Conservation (phyloP, 2,113 vertebrate species). For the Cichladusa arquata region DNA sequence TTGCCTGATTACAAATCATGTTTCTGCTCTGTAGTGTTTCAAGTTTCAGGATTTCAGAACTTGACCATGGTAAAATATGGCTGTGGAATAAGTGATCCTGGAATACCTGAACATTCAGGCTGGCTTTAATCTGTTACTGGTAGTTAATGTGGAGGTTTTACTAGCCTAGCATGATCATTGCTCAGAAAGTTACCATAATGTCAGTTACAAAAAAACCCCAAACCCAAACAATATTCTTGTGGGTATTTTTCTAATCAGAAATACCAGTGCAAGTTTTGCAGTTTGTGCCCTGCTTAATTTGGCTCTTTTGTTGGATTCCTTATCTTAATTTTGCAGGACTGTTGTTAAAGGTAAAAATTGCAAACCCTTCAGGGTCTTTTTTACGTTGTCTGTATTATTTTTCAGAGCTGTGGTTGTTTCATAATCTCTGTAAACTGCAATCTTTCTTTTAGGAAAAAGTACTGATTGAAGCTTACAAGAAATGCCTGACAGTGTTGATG, state of each 20-base stretch:
- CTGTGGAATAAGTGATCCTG: neutral
- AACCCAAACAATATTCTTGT: neutral
- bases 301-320: neutral
- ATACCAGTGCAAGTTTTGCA: neutral
- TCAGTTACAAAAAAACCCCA: neutral
- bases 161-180: neutral
- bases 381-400: neutral
- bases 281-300: neutral
- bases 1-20: neutral
- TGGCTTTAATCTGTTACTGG: neutral
- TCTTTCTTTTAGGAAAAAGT: conserved; percentile 84
- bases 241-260: neutral
- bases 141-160: neutral
- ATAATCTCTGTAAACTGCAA: neutral
- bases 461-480: conserved; percentile 93
- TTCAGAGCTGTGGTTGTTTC: neutral
- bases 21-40: neutral
- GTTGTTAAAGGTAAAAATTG: neutral
- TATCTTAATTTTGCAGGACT: neutral
- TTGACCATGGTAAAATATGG: neutral
- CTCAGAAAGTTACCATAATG: neutral
- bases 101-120: neutral
- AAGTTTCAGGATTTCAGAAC: neutral
- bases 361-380: neutral
- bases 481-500: conserved; percentile 85